Evolutionary conservation across 2,888 invertebrate genomes (phyloP).

Genomic region (Thymelicus sylvestris): DNA sequence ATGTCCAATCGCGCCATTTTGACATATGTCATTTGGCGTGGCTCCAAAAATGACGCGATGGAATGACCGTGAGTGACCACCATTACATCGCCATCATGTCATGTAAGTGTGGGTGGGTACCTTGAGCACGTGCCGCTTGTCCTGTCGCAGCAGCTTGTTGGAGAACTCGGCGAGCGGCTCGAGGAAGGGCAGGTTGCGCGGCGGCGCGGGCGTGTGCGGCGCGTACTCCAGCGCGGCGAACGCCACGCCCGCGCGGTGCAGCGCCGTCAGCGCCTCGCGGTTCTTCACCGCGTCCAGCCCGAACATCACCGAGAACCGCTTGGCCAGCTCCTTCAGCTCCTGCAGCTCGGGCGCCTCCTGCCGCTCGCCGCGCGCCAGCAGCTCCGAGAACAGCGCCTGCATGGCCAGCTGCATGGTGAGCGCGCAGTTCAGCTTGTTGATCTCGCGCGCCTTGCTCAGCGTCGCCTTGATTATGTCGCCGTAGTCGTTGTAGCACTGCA

Average conservation of each 20-base stretch:
- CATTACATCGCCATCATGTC: too few species aligned
- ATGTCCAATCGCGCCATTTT: too few species aligned
- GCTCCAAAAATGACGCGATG: too few species aligned
- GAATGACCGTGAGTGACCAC: too few species aligned
- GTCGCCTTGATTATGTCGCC: conserved; percentile 99
- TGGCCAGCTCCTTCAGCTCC: conserved; percentile 97
- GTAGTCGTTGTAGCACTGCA: conserved; percentile 97
- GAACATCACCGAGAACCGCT: conserved; percentile 98
- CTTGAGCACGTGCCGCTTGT: conserved; percentile 94
- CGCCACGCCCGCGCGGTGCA: conserved; percentile 97
- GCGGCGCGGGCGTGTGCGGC: conserved; percentile 86
- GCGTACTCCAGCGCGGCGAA: conserved; percentile 89
- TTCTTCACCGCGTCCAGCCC: conserved; percentile 98
- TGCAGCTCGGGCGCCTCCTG: conserved; percentile 90
- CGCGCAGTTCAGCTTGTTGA: conserved; percentile 98
- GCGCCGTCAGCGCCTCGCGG: conserved; percentile 96
- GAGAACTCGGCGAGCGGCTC: conserved; percentile 99
- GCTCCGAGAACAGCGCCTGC: conserved; percentile 93
- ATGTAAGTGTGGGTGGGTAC: conserved; percentile 41
- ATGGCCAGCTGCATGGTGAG: conserved; percentile 97
- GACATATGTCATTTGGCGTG: too few species aligned
- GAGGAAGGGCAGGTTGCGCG: conserved; percentile 95
- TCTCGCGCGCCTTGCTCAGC: conserved; percentile 97
- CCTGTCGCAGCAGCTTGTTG: conserved; percentile 97
- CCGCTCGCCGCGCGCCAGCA: conserved; percentile 80